Conservation (phyloP, 2,113 vertebrate species). For the Heterocephalus glaber region DNA sequence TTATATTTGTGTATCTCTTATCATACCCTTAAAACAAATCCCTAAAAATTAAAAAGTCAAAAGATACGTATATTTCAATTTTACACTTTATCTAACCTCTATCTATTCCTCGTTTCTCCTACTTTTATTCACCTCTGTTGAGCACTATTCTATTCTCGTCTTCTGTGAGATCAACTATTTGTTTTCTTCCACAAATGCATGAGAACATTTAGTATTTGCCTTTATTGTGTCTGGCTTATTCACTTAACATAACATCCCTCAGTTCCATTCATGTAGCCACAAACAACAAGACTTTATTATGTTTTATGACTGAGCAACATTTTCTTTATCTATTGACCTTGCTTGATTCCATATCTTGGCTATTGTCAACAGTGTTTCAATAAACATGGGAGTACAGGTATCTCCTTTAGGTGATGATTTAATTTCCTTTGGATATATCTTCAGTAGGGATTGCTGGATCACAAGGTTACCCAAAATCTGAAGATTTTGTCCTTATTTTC, state of each 20-base stretch:
- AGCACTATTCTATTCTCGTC: not conserved
- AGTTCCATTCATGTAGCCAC: not conserved
- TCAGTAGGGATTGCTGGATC: not conserved
- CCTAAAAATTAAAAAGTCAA: not conserved
- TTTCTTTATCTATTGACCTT: not conserved
- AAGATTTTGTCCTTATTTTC: not conserved
- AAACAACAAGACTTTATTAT: not conserved
- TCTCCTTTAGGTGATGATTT: not conserved
- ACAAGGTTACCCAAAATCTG: not conserved
- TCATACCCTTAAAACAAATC: not conserved
- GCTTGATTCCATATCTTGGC: not conserved
- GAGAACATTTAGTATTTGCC: not conserved
- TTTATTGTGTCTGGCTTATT: not conserved
- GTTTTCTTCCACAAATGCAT: not conserved
- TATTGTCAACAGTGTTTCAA: not conserved
- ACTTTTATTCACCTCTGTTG: not conserved
- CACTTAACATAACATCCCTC: not conserved
- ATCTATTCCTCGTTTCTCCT: not conserved
- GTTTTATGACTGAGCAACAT: not conserved
- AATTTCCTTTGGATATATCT: not conserved
- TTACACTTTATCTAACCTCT: not conserved
- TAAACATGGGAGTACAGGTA: not conserved
- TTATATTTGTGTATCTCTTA: not conserved
- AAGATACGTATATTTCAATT: not conserved
- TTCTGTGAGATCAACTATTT: not conserved